phyloP scores from a whole-genome alignment of 2,888 invertebrate genomes.

The Lithophane ornitopus region DNA sequence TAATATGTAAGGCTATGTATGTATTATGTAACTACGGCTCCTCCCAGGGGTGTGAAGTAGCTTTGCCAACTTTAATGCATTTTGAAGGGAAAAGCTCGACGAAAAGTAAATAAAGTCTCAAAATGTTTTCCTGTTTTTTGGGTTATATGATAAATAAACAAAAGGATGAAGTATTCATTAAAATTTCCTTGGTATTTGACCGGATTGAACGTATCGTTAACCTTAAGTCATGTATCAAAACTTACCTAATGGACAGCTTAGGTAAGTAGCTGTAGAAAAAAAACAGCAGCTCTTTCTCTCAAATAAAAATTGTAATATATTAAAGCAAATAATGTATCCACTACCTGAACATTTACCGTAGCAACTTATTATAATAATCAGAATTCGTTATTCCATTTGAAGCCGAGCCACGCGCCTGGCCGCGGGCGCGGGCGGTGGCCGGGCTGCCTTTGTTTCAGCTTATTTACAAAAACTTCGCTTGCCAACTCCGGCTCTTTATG shows the following conservation, averaged over 20 bases:
- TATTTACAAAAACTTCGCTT: conserved; percentile 60
- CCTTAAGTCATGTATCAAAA: not conserved
- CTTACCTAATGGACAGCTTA: not conserved
- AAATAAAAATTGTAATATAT: not conserved
- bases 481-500: conserved; percentile 51
- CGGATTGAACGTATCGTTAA: not conserved
- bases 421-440: not conserved
- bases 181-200: not conserved
- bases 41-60: conserved; percentile 14
- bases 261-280: not conserved
- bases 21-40: conserved; percentile 18
- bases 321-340: conserved; percentile 22
- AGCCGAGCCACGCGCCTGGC: conserved; percentile 2
- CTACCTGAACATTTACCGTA: conserved; percentile 31
- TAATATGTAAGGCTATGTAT: conserved; percentile 1
- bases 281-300: not conserved
- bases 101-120: conserved; percentile 13
- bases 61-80: conserved; percentile 24
- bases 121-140: not conserved
- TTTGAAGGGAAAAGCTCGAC: conserved; percentile 10
- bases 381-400: conserved; percentile 39
- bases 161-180: not conserved
- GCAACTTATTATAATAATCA: conserved; percentile 49
- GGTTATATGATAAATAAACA: not conserved
- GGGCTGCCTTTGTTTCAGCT: conserved; percentile 53